phyloP scores from a whole-genome alignment of 1,140 invertebrate species.

The Anadara kagoshimensis region DNA sequence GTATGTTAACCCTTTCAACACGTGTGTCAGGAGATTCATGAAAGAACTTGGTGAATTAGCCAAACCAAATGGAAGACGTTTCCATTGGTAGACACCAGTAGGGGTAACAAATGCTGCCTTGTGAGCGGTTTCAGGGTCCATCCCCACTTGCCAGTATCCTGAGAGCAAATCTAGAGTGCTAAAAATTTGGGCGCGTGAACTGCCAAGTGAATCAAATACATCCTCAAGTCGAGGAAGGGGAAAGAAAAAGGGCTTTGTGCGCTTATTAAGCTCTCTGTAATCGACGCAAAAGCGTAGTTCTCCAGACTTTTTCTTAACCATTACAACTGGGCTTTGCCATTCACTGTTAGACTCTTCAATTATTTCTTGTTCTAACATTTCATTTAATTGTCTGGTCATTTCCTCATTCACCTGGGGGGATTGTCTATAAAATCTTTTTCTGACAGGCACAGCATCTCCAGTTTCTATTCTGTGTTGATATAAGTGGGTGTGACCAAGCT shows the following conservation, averaged over 20 bases:
- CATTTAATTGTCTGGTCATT: conserved; percentile 14
- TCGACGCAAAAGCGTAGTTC: conserved; percentile 66
- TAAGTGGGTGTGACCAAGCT: conserved; percentile 19
- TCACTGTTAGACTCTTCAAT: no score
- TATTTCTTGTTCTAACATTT: conserved; percentile 39
- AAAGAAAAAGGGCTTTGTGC: conserved; percentile 52
- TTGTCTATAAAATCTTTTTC: not conserved
- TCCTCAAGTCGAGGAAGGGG: conserved; percentile 34
- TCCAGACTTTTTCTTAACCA: conserved; percentile 71
- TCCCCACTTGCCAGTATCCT: conserved; percentile 37
- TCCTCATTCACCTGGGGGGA: conserved; percentile 16
- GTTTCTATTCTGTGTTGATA: conserved; percentile 24
- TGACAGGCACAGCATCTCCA: not conserved
- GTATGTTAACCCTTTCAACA: conserved; percentile 37
- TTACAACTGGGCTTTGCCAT: no score
- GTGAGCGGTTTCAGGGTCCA: conserved; percentile 28
- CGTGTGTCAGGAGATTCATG: conserved; percentile 32
- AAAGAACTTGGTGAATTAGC: conserved; percentile 27
- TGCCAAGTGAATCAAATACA: conserved; percentile 32
- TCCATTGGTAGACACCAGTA: conserved; percentile 34
- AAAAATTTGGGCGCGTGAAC: conserved; percentile 31
- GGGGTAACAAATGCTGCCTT: conserved; percentile 45
- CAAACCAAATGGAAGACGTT: conserved; percentile 42
- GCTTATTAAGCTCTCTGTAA: conserved; percentile 72
- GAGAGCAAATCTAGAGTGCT: conserved; percentile 26